Base-by-base conservation (phyloP, 2,797 vertebrate genomes). In the Micrastur ruficollis region DNA sequence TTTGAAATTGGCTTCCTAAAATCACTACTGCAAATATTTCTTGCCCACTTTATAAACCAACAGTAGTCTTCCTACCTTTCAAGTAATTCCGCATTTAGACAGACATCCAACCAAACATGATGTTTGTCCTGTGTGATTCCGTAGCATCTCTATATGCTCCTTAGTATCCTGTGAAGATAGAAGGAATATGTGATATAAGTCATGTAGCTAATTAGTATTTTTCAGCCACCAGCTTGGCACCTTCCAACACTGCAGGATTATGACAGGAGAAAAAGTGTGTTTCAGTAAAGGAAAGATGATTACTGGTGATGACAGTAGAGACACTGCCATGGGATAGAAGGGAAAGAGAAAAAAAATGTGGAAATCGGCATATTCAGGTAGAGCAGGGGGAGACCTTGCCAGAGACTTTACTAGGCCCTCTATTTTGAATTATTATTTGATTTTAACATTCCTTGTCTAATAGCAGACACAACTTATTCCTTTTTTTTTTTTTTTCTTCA, bases 241-340 rank as follows among this genome's bases (percentile, higher is more conserved):
- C 11, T 15, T 63, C 3, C 7, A 74, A 42, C 13, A 46, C 5
- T 55, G 29, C 19, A 49, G 47, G n/a, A 55, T 2, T 55, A 5
- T 62, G 27, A 65, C 9, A 82, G 27, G 12, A 80, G 26, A 66
- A 90, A 56, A 8, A 16, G 7, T 2, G 2, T 49, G 8, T 72
- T 86, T 74, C 36, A 47, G 19, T 55, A 73, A 82, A 56, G 34
- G 11, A 53, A 70, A n/a, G 19, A 20, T 71, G 23, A 32, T 46
- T 19, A 50, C 5, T 34, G 22, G 5, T 65, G 58, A 42, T 53
- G 8, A 62, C 36, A 55, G 13, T n/a, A 62, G 12, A 46, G 6
- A 21, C 26, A 29, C 3, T 0, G 0, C 29, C 47, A 38, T 7
- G 12, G 26, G 27, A 61, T 4, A 62, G 31, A 49, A 75, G 12